Conservation (phyloP, 2,113 vertebrate species). For the Ploceus nigricollis region DNA sequence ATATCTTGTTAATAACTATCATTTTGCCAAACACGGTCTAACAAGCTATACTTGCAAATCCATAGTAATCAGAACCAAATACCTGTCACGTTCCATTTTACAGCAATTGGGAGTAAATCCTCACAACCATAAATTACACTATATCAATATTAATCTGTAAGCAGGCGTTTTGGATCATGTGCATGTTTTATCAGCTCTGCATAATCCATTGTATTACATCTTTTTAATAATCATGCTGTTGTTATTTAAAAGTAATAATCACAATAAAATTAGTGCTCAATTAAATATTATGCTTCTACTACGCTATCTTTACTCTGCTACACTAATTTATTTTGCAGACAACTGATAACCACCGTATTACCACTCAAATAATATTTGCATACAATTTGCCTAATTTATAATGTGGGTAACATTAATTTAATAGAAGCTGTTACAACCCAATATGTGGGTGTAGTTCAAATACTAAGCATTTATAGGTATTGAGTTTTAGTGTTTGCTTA, state of each 20-base stretch:
- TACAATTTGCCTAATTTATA: constrained; percentile 73
- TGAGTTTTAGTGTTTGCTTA: constrained; percentile 45
- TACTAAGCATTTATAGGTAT: constrained; percentile 37
- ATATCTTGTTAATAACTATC: constrained; percentile 45
- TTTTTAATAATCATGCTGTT: constrained; percentile 57
- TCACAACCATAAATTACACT: constrained; percentile 49
- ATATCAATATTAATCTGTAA: constrained; percentile 66
- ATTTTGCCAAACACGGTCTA: constrained; percentile 25
- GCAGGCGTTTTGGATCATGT: constrained; percentile 21
- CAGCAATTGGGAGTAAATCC: constrained; percentile 57
- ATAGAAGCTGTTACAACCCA: constrained; percentile 62
- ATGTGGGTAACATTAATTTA: constrained; percentile 71
- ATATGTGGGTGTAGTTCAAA: constrained; percentile 63
- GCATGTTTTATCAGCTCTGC: constrained; percentile 57
- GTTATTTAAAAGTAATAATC: constrained; percentile 73
- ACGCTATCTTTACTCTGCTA: constrained; percentile 57
- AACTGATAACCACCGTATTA: constrained; percentile 65
- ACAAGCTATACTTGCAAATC: constrained; percentile 49
- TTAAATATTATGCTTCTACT: constrained; percentile 55
- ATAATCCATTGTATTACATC: constrained; percentile 34
- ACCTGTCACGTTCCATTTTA: constrained; percentile 63
- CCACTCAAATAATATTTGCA: constrained; percentile 71
- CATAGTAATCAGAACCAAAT: constrained; percentile 63
- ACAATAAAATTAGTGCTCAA: constrained; percentile 67
- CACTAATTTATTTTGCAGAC: constrained; percentile 72